A percentile compares a stretch with the other conserved stretches of the same genome.
Evolutionary conservation across 2,797 vertebrate genomes (phyloP).

Genomic region (Sebastes hubbsi): DNA sequence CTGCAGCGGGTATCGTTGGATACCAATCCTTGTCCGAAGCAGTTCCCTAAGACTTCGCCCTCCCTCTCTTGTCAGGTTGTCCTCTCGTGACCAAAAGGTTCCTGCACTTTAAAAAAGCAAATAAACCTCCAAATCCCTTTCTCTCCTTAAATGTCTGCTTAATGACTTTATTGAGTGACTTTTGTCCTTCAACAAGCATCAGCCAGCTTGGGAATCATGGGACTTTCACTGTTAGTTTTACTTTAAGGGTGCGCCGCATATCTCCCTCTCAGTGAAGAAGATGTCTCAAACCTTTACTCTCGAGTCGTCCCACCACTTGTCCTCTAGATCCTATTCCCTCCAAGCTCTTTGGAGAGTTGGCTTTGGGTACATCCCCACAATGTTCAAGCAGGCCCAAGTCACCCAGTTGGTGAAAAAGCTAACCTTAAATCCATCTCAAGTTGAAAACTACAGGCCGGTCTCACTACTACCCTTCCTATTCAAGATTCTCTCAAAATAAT

Average conservation of each 20-base stretch:
- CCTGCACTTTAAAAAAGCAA: background rate
- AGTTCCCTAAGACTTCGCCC: conserved; percentile 5
- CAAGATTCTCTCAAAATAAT: background rate
- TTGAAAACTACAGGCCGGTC: background rate
- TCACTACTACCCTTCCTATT: background rate
- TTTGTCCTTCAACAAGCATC: background rate
- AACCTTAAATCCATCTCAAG: background rate
- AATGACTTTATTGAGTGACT: background rate
- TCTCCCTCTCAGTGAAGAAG: background rate
- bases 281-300: background rate
- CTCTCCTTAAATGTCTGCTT: conserved; percentile 3
- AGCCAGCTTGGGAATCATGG: background rate
- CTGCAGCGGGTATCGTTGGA: conserved; percentile 19
- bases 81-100: background rate
- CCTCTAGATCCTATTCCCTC: background rate
- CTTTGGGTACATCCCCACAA: background rate
- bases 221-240: background rate
- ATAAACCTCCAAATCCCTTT: background rate
- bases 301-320: background rate
- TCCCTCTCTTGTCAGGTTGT: conserved; percentile 3
- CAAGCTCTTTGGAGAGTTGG: background rate
- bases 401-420: background rate
- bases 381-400: background rate
- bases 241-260: too few species aligned
- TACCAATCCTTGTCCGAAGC: background rate